A percentile compares a stretch with the other conserved stretches of the same genome.
phyloP scores from a whole-genome alignment of 1,140 invertebrate species.

The Meloidogyne floridensis region DNA sequence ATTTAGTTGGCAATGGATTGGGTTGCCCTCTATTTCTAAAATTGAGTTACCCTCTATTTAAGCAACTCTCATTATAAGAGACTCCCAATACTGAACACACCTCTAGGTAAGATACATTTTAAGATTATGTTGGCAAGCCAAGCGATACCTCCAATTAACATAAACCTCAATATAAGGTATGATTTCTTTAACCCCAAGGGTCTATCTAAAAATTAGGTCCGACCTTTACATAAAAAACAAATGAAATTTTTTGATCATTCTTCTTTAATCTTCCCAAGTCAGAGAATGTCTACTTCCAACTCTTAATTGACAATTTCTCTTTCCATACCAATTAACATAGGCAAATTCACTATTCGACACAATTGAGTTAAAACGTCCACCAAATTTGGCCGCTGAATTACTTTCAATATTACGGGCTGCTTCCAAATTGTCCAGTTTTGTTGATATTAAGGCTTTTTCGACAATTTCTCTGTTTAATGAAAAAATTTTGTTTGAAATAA shows the following conservation, averaged over 20 bases:
- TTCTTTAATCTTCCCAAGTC: constrained; percentile 54
- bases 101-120: no score
- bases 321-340: constrained; percentile 58
- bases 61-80: no score
- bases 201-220: no score
- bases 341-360: constrained; percentile 56
- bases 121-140: no score
- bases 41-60: no score
- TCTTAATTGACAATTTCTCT: constrained; percentile 52
- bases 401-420: constrained; percentile 55
- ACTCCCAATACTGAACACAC: no score
- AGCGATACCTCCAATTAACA: no score
- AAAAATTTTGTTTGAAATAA: no score
- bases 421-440: constrained; percentile 46
- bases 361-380: constrained; percentile 56
- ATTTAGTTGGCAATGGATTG: no score
- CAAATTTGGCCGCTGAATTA: constrained; percentile 51
- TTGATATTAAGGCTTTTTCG: constrained; percentile 29
- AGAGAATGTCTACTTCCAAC: constrained; percentile 52
- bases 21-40: no score
- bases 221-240: neutral
- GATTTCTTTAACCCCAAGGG: no score
- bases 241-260: neutral
- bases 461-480: constrained; percentile 19
- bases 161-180: no score